These are phyloP conservation scores for Eupeodes latifasciatus DNA, from an alignment of 2,888 invertebrate species.

Conservation along the genomic window DNA sequence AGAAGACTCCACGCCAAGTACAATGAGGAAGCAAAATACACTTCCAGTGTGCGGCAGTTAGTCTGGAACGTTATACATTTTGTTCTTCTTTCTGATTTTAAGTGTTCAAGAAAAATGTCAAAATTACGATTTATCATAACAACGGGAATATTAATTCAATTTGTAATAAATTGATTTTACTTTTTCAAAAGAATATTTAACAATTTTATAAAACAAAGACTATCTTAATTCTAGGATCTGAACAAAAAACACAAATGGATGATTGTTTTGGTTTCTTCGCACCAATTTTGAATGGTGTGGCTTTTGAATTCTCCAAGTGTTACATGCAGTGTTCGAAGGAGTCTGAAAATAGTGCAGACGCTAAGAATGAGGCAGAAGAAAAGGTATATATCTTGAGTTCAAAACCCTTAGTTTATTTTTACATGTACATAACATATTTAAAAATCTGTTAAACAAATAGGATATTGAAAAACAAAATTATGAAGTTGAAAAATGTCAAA, in stretches of 20 bases:
- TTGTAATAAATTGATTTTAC: neutral
- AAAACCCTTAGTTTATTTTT: neutral
- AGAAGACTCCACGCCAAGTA: neutral
- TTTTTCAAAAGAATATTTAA: neutral
- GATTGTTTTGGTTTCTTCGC: slow-evolving; percentile 18
- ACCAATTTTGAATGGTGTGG: slow-evolving; percentile 6
- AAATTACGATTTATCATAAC: neutral
- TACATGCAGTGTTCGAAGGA: slow-evolving; percentile 25
- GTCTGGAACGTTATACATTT: neutral
- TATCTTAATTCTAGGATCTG: slow-evolving; percentile 18
- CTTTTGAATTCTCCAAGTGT: slow-evolving; percentile 16
- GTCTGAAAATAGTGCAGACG: neutral
- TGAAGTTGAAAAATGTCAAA: slow-evolving; percentile 46
- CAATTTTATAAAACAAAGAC: slow-evolving; percentile 2
- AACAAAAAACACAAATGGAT: neutral
- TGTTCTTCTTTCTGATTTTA: neutral
- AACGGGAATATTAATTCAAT: neutral
- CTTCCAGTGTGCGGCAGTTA: neutral
- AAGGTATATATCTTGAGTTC: slow-evolving; percentile 12
- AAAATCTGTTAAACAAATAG: neutral
- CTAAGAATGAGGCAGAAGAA: neutral
- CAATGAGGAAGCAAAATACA: neutral
- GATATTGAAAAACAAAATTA: neutral
- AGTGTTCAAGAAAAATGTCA: neutral
- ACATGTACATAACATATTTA: too few relatives aligned